phyloP scores from a whole-genome alignment of 2,797 vertebrate species.

The Melanotaenia boesemani region DNA sequence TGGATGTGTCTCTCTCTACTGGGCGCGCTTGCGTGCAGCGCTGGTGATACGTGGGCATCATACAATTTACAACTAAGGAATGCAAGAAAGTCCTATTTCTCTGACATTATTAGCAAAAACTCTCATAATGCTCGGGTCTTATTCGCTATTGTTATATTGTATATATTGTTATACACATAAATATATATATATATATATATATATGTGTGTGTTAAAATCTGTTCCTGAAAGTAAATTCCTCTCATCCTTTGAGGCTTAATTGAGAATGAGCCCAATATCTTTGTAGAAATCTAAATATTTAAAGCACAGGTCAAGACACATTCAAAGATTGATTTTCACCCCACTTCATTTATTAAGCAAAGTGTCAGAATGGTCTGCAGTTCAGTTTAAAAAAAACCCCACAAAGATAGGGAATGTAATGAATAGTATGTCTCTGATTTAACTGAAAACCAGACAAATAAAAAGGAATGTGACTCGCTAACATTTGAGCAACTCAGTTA shows the following conservation, averaged over 20 bases:
- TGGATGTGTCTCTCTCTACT: constrained; percentile 97
- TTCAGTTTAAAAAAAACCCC: constrained; percentile 64
- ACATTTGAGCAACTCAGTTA: constrained; percentile 25
- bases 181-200: too few species aligned
- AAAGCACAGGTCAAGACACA: not conserved
- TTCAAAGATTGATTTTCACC: constrained; percentile 38
- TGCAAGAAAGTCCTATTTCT: too few species aligned
- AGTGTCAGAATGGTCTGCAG: constrained; percentile 69
- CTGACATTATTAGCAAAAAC: too few species aligned
- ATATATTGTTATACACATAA: too few species aligned
- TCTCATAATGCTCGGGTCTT: too few species aligned
- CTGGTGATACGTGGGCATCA: constrained; percentile 98
- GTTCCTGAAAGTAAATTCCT: not conserved
- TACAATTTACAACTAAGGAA: too few species aligned
- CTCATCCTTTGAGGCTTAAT: not conserved
- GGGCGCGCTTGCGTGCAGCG: constrained; percentile 90
- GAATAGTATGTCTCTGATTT: constrained; percentile 43
- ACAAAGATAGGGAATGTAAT: constrained; percentile 59
- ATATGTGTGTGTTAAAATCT: too few species aligned
- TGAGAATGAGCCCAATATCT: not conserved
- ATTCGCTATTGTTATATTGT: too few species aligned
- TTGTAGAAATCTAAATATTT: too few species aligned
- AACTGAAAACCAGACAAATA: constrained; percentile 41
- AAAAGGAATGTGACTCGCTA: constrained; percentile 34
- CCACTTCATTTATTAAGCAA: constrained; percentile 78